Percentiles rank a stretch among this genome's conserved stretches.
These are phyloP conservation scores for Babylonia areolata DNA, from an alignment of 1,140 invertebrate species.

Conservation along the genomic window DNA sequence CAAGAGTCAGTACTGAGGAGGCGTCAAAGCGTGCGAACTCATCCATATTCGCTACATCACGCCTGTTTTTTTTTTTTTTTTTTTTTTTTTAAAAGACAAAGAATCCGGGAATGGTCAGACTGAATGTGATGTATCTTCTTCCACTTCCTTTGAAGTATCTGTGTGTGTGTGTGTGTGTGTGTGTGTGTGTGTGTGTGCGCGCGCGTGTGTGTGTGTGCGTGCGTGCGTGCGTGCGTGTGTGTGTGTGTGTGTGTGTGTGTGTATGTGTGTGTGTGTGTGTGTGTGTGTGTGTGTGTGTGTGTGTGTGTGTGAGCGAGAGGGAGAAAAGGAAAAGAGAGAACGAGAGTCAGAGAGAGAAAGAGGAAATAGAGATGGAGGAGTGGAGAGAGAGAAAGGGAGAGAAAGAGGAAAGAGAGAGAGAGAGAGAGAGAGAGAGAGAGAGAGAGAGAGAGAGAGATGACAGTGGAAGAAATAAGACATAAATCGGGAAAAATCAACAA, in stretches of 20 bases:
- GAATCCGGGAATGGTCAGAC: too few species aligned
- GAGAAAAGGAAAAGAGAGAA: too few species aligned
- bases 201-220: conserved; percentile 1
- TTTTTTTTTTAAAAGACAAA: too few species aligned
- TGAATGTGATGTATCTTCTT: too few species aligned
- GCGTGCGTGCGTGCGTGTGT: background rate
- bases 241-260: conserved; percentile 19
- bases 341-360: too few species aligned
- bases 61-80: too few species aligned
- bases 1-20: too few species aligned
- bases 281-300: background rate
- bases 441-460: background rate
- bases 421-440: background rate
- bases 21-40: too few species aligned
- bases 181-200: background rate
- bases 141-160: background rate
- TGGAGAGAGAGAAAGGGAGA: background rate
- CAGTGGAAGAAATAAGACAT: too few species aligned
- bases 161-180: conserved; percentile 2
- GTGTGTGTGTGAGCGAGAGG: background rate
- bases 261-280: background rate
- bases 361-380: too few species aligned
- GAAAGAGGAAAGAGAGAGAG: background rate
- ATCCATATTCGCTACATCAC: too few species aligned
- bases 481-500: too few species aligned